Base-by-base conservation (phyloP, 2,113 vertebrate genomes). In the Collichthys lucidus region DNA sequence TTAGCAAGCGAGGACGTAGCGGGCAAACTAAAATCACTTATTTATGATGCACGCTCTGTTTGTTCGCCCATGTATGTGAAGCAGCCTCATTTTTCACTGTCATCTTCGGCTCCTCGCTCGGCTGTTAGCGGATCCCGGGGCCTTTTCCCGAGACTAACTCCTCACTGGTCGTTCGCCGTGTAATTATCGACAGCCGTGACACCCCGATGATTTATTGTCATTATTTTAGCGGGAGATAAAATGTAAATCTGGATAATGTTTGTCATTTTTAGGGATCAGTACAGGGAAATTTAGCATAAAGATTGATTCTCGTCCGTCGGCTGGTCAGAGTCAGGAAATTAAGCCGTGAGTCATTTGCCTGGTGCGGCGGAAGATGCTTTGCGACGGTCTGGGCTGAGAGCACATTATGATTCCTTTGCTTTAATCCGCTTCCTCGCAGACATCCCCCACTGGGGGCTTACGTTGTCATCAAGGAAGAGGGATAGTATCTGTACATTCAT, bases 191-290 rank as follows among this genome's bases (percentile, higher is more conserved):
- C 93, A 81, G 76, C 92, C 83, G 46, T 81, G 92, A 94, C 93
- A 90, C 82, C 24, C 57, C 17, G 10, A 82, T 95, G 94, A 96
- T 96, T 93, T 94, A 96, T 95, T 93, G 82, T 92, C 89, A 94
- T 94, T 93, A 91, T 95, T 95, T 88, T 88, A 92, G 89, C 83
- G 57, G 42, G 74, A 87, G 86, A 94, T 93, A 94, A 95, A 95
- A 95, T 95, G 93, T 94, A 96, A 95, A 96, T 96, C 89, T 93
- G 89, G 81, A 90, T 94, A 95, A 96, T 93, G 93, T 91, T 89
- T 92, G 93, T 95, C 94, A 94, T 95, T 96, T 95, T 92, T 84
- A 91, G 86, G n/a, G 84, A 93, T 94, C 91, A 94, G 91, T 81
- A 82, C 81, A 83, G 89, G 70, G 67, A 81, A 91, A 92, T 83